A percentile compares a stretch with the other conserved stretches of the same genome.
Conservation (phyloP, 2,888 invertebrate species). For the Pheosia gnoma region DNA sequence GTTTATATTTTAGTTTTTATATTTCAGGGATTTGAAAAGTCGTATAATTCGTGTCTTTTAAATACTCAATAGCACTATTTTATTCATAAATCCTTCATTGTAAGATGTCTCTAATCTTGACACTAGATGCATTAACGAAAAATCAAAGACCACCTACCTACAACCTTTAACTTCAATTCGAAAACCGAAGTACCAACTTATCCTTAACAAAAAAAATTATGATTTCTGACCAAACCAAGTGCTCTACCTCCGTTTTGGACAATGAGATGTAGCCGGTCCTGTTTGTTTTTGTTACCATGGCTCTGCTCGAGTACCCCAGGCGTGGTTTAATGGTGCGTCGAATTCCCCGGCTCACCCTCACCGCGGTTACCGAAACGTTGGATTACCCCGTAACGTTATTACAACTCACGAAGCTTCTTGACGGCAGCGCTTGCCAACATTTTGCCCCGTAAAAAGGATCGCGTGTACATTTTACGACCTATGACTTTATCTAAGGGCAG, state of each 20-base stretch:
- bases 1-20: too few species aligned
- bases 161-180: too few species aligned
- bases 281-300: conserved; percentile 46
- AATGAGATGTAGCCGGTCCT: conserved; percentile 53
- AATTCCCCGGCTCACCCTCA: conserved; percentile 56
- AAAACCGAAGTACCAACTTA: too few species aligned
- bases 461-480: background rate
- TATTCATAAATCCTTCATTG: too few species aligned
- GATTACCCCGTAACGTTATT: conserved; percentile 67
- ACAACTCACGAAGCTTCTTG: conserved; percentile 37
- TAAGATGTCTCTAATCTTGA: too few species aligned
- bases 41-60: too few species aligned
- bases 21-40: too few species aligned
- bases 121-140: too few species aligned
- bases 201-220: too few species aligned
- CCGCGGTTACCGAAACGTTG: conserved; percentile 51
- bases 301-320: conserved; percentile 28
- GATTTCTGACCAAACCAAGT: conserved; percentile 22
- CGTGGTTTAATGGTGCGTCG: conserved; percentile 68
- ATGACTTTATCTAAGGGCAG: background rate
- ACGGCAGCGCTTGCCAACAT: conserved; percentile 19
- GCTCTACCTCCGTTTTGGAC: conserved; percentile 44
- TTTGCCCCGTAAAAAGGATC: background rate
- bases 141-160: too few species aligned
- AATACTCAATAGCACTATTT: too few species aligned